Conservation (phyloP, 2,888 invertebrate genomes). For the Empis livida region DNA sequence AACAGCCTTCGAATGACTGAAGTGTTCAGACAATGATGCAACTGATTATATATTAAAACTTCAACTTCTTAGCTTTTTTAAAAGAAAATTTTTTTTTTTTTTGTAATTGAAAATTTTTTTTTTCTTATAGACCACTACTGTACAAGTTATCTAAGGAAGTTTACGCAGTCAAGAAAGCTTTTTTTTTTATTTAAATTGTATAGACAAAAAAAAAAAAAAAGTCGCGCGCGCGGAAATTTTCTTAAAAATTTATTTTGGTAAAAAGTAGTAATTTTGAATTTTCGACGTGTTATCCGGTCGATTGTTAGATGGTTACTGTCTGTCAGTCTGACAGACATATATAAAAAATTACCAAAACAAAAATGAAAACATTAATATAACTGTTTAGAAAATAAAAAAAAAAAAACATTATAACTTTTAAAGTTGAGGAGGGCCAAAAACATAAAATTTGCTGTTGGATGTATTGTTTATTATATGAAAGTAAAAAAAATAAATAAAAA, state of each 20-base stretch:
- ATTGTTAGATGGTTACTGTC: not conserved
- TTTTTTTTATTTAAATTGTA: too few species aligned
- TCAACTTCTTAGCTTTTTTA: not conserved
- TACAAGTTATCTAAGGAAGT: not conserved
- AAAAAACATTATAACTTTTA: too few species aligned
- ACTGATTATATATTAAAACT: slow-evolving; percentile 36
- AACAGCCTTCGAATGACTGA: slow-evolving; percentile 35
- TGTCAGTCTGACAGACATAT: too few species aligned
- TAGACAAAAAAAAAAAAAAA: too few species aligned
- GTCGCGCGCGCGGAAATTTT: not conserved
- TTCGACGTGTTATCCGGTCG: not conserved
- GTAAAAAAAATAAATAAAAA: too few species aligned
- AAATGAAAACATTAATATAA: too few species aligned
- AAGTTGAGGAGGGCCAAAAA: not conserved
- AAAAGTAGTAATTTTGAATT: not conserved
- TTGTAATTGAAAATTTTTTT: not conserved
- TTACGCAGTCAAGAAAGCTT: not conserved
- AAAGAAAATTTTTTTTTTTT: not conserved
- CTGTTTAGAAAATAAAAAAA: not conserved
- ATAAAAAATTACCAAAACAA: too few species aligned
- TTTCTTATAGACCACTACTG: not conserved
- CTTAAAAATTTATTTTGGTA: not conserved
- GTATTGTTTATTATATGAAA: too few species aligned
- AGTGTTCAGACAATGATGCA: slow-evolving; percentile 37
- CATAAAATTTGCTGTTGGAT: not conserved